Conservation (phyloP, 2,888 invertebrate genomes). For the Reticulitermes lucifugus region DNA sequence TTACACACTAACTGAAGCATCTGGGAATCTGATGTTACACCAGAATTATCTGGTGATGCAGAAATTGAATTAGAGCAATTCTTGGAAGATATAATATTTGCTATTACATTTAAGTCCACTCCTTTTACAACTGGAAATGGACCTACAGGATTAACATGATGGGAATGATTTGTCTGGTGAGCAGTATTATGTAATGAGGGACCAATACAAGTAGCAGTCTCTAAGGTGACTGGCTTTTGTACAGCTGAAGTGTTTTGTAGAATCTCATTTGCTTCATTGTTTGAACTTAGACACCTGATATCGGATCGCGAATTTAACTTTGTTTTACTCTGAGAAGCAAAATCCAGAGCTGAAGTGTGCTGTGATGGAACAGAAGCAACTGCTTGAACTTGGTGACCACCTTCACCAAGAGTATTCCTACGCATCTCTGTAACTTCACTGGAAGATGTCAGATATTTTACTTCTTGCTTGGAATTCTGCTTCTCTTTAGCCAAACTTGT, state of each 20-base stretch:
- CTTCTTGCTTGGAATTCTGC: slow-evolving; percentile 23
- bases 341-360: not conserved
- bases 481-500: slow-evolving; percentile 5
- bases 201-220: not conserved
- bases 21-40: slow-evolving; percentile 42
- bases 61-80: slow-evolving; percentile 31
- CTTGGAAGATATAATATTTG: slow-evolving; percentile 45
- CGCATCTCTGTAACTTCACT: slow-evolving; percentile 43
- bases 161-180: slow-evolving; percentile 9
- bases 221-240: slow-evolving; percentile 26
- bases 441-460: slow-evolving; percentile 42
- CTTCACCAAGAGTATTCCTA: slow-evolving; percentile 29
- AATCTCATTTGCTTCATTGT: slow-evolving; percentile 50
- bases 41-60: slow-evolving; percentile 5
- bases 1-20: slow-evolving; percentile 45
- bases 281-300: slow-evolving; percentile 43
- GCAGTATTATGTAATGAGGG: slow-evolving; percentile 5
- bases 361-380: slow-evolving; percentile 19
- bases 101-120: slow-evolving; percentile 49
- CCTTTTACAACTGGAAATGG: slow-evolving; percentile 48
- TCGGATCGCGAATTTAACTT: slow-evolving; percentile 31
- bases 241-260: slow-evolving; percentile 37
- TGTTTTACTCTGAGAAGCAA: slow-evolving; percentile 34
- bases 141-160: slow-evolving; percentile 15
- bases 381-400: slow-evolving; percentile 23